These are phyloP conservation scores for Kuschelorhynchus macadamiae DNA, from an alignment of 2,888 invertebrate genomes.

Conservation along the genomic window DNA sequence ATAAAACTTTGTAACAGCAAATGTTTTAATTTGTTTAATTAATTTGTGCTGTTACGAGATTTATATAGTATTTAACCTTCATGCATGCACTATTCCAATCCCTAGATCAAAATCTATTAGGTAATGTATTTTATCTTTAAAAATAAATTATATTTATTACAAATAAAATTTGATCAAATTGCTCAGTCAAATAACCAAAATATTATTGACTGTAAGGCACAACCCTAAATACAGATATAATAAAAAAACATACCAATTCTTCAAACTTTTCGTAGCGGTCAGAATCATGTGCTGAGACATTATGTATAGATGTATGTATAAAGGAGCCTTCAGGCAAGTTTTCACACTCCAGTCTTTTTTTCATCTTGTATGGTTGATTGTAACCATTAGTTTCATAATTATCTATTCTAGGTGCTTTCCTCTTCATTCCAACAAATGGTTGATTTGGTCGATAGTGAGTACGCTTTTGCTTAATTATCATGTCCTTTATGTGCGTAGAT, in stretches of 20 bases:
- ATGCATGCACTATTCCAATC: too few species aligned
- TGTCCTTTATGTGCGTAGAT: slow-evolving; percentile 56
- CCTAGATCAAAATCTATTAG: not conserved
- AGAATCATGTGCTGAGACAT: slow-evolving; percentile 48
- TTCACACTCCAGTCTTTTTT: slow-evolving; percentile 41
- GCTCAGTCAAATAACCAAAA: too few species aligned
- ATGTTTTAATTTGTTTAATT: too few species aligned
- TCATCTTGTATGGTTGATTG: slow-evolving; percentile 42
- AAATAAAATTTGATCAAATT: too few species aligned
- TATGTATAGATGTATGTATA: slow-evolving; percentile 56
- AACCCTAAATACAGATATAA: too few species aligned
- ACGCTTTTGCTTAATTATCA: slow-evolving; percentile 57
- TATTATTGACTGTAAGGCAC: too few species aligned
- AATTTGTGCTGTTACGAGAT: too few species aligned
- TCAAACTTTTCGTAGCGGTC: slow-evolving; percentile 55
- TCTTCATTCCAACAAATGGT: not conserved
- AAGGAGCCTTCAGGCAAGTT: slow-evolving; percentile 53
- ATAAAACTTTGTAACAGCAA: too few species aligned
- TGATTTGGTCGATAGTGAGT: slow-evolving; percentile 10
- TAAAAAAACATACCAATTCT: slow-evolving; percentile 54
- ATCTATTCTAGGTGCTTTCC: slow-evolving; percentile 1
- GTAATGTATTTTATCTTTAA: not conserved
- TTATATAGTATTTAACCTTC: too few species aligned
- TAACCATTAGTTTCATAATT: not conserved
- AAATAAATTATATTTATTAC: not conserved